Evolutionary conservation across 2,797 vertebrate species (phyloP).

Genomic region (Pitangus sulphuratus): DNA sequence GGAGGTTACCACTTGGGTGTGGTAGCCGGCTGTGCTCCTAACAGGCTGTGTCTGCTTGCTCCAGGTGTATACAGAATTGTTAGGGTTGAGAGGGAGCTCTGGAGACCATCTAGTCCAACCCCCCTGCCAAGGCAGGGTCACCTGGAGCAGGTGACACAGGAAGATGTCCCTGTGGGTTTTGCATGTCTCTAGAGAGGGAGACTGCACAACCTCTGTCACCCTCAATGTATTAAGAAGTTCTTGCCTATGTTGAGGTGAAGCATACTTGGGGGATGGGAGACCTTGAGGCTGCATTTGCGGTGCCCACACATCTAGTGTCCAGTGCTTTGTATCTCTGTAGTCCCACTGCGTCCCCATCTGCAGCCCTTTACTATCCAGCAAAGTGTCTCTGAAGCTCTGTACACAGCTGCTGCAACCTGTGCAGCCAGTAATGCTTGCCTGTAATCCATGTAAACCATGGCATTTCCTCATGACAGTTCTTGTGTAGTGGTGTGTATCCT

Average conservation of each 20-base stretch:
- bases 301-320: fast-evolving
- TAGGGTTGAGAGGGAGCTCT: not conserved
- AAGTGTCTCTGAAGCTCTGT: fast-evolving
- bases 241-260: not conserved
- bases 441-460: fast-evolving
- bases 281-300: fast-evolving
- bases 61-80: no score
- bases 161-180: not conserved
- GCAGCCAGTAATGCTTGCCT: not conserved
- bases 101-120: not conserved
- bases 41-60: fast-evolving
- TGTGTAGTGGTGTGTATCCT: fast-evolving
- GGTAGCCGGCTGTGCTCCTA: fast-evolving
- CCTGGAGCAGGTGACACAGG: no score
- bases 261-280: no score
- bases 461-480: fast-evolving
- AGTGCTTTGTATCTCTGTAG: fast-evolving
- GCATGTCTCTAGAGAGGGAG: not conserved
- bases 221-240: no score
- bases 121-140: not conserved
- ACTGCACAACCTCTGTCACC: not conserved
- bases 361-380: fast-evolving
- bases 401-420: fast-evolving
- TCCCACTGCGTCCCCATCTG: fast-evolving
- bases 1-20: not conserved